These are phyloP conservation scores for Diaphora mendica DNA, from an alignment of 2,888 invertebrate genomes.

Conservation along the genomic window DNA sequence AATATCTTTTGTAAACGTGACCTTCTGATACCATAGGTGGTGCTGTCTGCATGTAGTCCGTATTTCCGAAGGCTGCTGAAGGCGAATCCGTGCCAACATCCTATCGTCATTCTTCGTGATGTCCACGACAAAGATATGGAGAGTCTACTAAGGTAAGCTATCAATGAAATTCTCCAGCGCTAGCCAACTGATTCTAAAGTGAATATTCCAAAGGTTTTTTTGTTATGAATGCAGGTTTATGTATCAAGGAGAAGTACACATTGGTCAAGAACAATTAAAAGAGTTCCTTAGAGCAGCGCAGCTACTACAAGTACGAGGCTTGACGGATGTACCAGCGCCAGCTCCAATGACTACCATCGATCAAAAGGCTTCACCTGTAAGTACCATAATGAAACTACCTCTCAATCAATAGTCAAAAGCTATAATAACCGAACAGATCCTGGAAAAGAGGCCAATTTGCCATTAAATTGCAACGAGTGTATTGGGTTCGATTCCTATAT, in stretches of 20 bases:
- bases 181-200: background rate
- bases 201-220: background rate
- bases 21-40: slow-evolving; percentile 74
- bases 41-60: slow-evolving; percentile 96
- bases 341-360: slow-evolving; percentile 81
- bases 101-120: slow-evolving; percentile 94
- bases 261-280: slow-evolving; percentile 94
- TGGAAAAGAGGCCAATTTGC: background rate
- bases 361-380: slow-evolving; percentile 91
- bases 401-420: slow-evolving; percentile 2
- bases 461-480: background rate
- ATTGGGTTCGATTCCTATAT: background rate
- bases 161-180: background rate
- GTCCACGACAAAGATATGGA: slow-evolving; percentile 95
- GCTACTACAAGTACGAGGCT: slow-evolving; percentile 93
- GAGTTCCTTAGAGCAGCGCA: slow-evolving; percentile 95
- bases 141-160: slow-evolving; percentile 90
- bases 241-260: slow-evolving; percentile 97
- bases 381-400: slow-evolving; percentile 45
- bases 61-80: slow-evolving; percentile 95
- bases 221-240: slow-evolving; percentile 88
- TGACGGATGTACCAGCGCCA: slow-evolving; percentile 92
- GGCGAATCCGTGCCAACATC: slow-evolving; percentile 96
- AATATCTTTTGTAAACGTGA: background rate
- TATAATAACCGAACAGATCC: background rate